A percentile compares a stretch with the other conserved stretches of the same genome.
phyloP scores from a whole-genome alignment of 2,888 invertebrate genomes.

The Biston betularia region DNA sequence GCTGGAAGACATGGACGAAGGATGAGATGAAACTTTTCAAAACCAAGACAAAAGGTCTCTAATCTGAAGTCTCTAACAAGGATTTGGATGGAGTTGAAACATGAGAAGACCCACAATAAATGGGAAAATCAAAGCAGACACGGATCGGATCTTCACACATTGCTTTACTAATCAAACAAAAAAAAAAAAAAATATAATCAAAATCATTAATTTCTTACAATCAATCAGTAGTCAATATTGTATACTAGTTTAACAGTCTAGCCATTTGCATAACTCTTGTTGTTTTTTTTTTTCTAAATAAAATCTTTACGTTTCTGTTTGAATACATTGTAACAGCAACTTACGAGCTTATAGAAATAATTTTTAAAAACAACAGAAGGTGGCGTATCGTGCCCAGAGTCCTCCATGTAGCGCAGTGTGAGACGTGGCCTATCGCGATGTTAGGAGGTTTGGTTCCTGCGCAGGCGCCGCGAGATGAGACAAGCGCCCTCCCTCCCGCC shows the following conservation, averaged over 20 bases:
- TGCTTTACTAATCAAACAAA: conserved; percentile 47
- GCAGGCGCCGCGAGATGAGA: conserved; percentile 53
- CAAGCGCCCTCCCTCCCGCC: conserved; percentile 49
- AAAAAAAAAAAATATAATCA: conserved; percentile 36
- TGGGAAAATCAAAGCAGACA: conserved; percentile 21
- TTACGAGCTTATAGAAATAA: conserved; percentile 80
- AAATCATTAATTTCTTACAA: conserved; percentile 39
- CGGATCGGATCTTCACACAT: conserved; percentile 41
- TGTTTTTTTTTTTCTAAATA: conserved; percentile 22
- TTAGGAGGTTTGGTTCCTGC: conserved; percentile 71
- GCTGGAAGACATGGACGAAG: conserved; percentile 1
- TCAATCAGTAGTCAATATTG: conserved; percentile 45
- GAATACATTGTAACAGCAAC: conserved; percentile 52
- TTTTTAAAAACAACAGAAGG: conserved; percentile 86
- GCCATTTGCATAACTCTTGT: conserved; percentile 40
- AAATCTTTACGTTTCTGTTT: conserved; percentile 25
- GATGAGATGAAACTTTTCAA: conserved; percentile 4
- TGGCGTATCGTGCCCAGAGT: conserved; percentile 81
- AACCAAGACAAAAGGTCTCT: conserved; percentile 20
- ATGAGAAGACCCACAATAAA: conserved; percentile 25
- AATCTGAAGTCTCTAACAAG: conserved; percentile 12
- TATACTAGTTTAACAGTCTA: conserved; percentile 38
- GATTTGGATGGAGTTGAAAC: conserved; percentile 12
- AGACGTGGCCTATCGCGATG: conserved; percentile 82
- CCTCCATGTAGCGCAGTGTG: conserved; percentile 83